These are phyloP conservation scores for Hyla sarda DNA, from an alignment of 2,113 vertebrate genomes.

Conservation along the genomic window DNA sequence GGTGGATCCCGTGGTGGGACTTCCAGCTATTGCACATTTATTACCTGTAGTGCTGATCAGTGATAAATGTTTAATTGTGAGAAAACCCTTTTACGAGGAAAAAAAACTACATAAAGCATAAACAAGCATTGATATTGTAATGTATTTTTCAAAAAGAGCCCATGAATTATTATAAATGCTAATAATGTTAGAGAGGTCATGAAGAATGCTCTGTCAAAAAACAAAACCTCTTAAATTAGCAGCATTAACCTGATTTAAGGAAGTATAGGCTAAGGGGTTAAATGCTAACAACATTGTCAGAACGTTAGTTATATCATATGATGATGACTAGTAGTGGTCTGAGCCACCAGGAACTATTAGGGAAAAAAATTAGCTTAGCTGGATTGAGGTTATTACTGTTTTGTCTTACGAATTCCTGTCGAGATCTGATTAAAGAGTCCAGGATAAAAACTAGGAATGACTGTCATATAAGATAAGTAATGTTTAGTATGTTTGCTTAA, in stretches of 20 bases:
- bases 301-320: conserved; percentile 42
- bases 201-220: too few species aligned
- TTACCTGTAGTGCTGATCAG: too few species aligned
- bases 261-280: not conserved
- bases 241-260: not conserved
- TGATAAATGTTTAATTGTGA: too few species aligned
- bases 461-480: conserved; percentile 69
- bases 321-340: not conserved
- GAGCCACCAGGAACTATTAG: not conserved
- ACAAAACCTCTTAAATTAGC: not conserved
- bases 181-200: not conserved
- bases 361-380: not conserved
- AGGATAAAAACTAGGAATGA: conserved; percentile 57
- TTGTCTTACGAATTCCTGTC: conserved; percentile 2
- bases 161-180: not conserved
- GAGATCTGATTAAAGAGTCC: conserved; percentile 60
- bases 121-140: too few species aligned
- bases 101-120: too few species aligned
- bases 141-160: too few species aligned
- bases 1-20: too few species aligned
- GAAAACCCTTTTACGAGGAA: too few species aligned
- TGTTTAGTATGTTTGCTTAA: conserved; percentile 81
- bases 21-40: too few species aligned
- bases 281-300: not conserved
- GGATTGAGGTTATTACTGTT: not conserved